Evolutionary conservation across 1,140 invertebrate genomes (phyloP), one percentile per base, ranked within the genome.

Genomic region (Drosophila lowei): DNA sequence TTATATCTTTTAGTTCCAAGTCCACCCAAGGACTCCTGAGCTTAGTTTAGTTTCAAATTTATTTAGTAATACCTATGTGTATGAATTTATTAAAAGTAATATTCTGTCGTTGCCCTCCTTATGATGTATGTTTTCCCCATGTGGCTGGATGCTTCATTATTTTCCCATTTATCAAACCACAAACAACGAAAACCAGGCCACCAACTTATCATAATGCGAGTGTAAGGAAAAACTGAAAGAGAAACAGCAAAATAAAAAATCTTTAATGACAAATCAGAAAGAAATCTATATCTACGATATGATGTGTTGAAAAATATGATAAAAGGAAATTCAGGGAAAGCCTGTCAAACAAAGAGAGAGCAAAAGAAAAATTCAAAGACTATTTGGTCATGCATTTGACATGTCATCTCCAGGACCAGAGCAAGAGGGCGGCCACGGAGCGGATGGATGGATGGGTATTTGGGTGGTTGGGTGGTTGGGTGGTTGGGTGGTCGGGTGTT

Each of bases 321-420:
- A 61, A 46, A 62, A 34, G 30, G 9, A 76, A 75, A 66, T 65
- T 76, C 77, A 66, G 75, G 55, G 71, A 62, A 64, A 81, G 68
- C 68, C 78, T 49, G 77, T 79, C 71, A 75, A 55, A 71, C 65
- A 73, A 64, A 56, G 18, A 47, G 21, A 42, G 49, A 68, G 57
- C 34, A 49, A 62, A 70, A 50, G 49, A 65, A 65, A 63, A 64
- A 73, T 68, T 58, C 49, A 70, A 57, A 49, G 53, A 59, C 67
- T 73, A 61, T 71, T 85, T 72, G 76, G 60, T 79, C 72, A 63
- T 73, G 72, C 77, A 79, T 85, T 85, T 85, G 80, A 70, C 80
- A 85, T 73, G 80, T 85, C 76, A 85, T 85, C 63, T 54, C 63
- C 49, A 73, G 48, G n/a, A 43, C 16, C 47, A 47, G 34, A 9